A percentile compares a stretch with the other conserved stretches of the same genome.
Conservation (phyloP, 2,888 invertebrate species). For the Hydrotaea cyrtoneurina region DNA sequence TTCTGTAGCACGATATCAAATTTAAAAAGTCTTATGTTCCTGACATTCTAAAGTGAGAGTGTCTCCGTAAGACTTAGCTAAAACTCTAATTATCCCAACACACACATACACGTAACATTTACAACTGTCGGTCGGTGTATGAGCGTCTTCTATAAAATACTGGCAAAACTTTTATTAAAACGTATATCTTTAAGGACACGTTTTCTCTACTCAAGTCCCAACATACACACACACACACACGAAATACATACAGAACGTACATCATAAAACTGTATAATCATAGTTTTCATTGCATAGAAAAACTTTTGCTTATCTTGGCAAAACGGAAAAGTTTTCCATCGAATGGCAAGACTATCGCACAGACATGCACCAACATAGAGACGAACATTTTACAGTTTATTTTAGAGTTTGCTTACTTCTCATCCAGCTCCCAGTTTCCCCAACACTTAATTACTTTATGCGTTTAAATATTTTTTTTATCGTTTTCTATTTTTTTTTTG, state of each 20-base stretch:
- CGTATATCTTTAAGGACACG: conserved; percentile 62
- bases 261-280: conserved; percentile 50
- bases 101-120: background rate
- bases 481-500: background rate
- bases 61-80: conserved; percentile 27
- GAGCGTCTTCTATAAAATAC: conserved; percentile 31
- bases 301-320: conserved; percentile 46
- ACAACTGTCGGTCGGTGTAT: background rate
- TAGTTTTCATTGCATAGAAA: conserved; percentile 44
- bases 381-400: conserved; percentile 19
- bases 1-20: background rate
- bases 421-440: background rate
- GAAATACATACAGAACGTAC: background rate
- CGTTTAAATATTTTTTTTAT: too few relatives aligned
- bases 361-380: background rate
- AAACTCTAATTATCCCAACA: conserved; percentile 45
- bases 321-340: conserved; percentile 45
- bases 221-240: background rate
- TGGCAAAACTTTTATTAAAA: conserved; percentile 54
- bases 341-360: background rate
- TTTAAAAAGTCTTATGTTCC: background rate
- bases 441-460: conserved; percentile 24
- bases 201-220: conserved; percentile 46
- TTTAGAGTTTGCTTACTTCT: conserved; percentile 5
- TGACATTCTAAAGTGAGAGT: conserved; percentile 46